Evolutionary conservation across 1,140 invertebrate genomes (phyloP), one percentile per base, ranked within the genome.

Genomic region (Tribolium madens): DNA sequence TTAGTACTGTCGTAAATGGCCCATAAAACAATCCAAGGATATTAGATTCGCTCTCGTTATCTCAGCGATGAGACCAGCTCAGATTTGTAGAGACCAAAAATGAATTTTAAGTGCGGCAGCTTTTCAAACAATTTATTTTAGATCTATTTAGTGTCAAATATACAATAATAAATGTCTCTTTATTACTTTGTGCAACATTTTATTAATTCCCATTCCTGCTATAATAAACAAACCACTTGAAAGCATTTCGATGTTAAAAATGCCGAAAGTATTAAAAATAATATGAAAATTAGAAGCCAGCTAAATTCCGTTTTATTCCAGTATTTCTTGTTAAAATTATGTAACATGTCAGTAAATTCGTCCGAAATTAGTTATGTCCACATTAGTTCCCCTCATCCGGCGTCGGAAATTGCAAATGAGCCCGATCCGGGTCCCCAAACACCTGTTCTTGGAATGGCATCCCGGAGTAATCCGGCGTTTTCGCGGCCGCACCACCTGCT

Each of bases 401-500:
- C n/a, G 36, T n/a, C 36, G 52, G 52, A 57, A 57, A 57, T 57
- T 57, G 52, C 52, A 57, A 57, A 57, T 26, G 52, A 57, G 52
- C 52, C 13, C 52, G 17, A 57, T 57, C 52, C 52, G 52, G 52
- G 10, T 17, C 52, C 52, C 52, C 52, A 57, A 57, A 57, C 52
- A 57, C 52, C 52, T 57, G 52, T 57, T 57, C 52, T 57, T 57
- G 13, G 17, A 57, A 18, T 21, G 52, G 7, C 52, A 57, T 57
- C 18, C 52, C 52, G 52, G 52, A 57, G 52, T 57, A 57, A 57
- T 57, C 52, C 52, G 52, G 52, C 52, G 52, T 26, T 57, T 57
- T 26, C 15, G 52, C 52, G 52, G 52, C 18, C 52, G 17, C 52
- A 21, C 52, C 57, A 64, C 57, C 57, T 64, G 57, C 57, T 64